Conservation (phyloP, 1,140 invertebrate species). For the Lepidurus apus region DNA sequence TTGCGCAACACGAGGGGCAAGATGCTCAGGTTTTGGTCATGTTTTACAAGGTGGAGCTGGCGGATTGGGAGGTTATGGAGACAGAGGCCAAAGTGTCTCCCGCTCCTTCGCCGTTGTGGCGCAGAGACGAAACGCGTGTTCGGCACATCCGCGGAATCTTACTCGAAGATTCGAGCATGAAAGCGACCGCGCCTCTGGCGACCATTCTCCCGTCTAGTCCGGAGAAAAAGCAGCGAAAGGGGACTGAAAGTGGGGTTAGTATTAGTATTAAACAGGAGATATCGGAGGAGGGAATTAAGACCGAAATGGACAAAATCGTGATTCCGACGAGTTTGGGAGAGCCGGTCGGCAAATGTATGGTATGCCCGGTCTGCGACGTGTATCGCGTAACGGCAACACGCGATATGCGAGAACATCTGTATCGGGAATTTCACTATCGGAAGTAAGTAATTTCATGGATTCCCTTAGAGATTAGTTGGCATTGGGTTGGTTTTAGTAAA, state of each 20-base stretch:
- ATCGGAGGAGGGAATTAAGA: conserved; percentile 32
- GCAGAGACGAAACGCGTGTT: conserved; percentile 50
- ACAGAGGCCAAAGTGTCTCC: conserved; percentile 29
- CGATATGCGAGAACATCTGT: conserved; percentile 53
- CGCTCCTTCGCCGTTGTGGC: conserved; percentile 57
- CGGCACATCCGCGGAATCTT: conserved; percentile 57
- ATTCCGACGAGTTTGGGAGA: conserved; percentile 45
- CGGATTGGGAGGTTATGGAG: conserved; percentile 36
- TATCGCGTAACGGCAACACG: conserved; percentile 50
- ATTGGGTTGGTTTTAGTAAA: no score
- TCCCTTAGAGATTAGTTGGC: not conserved
- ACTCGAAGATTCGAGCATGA: conserved; percentile 48
- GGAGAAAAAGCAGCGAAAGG: conserved; percentile 30
- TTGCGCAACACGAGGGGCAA: conserved; percentile 46
- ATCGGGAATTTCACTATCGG: conserved; percentile 51
- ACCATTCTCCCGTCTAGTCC: conserved; percentile 37
- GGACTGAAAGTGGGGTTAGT: not conserved
- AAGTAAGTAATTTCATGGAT: conserved; percentile 42
- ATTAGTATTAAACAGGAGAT: conserved; percentile 28
- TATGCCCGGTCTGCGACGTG: conserved; percentile 51
- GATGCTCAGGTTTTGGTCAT: conserved; percentile 39
- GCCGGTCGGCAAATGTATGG: conserved; percentile 45
- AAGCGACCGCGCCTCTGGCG: conserved; percentile 36
- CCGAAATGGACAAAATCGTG: conserved; percentile 38
- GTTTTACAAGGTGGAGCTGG: conserved; percentile 39